Conservation (phyloP, 2,888 invertebrate species). For the Osmoderma eremita region DNA sequence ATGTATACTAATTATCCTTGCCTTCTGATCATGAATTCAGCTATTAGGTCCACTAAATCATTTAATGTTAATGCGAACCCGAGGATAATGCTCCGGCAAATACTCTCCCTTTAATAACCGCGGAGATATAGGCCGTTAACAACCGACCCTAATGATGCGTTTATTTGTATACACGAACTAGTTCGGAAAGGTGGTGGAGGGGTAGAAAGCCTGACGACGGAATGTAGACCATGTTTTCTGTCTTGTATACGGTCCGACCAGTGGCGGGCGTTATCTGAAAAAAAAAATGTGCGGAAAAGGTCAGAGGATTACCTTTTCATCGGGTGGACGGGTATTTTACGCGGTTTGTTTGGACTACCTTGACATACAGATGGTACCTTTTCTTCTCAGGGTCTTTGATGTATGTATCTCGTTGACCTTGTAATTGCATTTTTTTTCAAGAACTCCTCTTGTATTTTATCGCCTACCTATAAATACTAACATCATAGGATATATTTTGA, state of each 20-base stretch:
- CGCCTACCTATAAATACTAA: background rate
- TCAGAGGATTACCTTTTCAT: slow-evolving; percentile 35
- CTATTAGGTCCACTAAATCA: slow-evolving; percentile 60
- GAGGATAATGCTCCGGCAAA: slow-evolving; percentile 44
- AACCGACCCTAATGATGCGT: slow-evolving; percentile 37
- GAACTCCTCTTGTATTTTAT: background rate
- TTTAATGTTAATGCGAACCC: slow-evolving; percentile 57
- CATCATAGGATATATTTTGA: no score
- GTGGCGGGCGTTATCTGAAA: slow-evolving; percentile 25
- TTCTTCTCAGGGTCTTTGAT: slow-evolving; percentile 3
- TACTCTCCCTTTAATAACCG: slow-evolving; percentile 36
- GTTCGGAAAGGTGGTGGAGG: background rate
- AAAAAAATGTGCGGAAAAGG: slow-evolving; percentile 28
- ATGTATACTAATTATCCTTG: slow-evolving; percentile 59
- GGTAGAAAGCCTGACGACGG: background rate
- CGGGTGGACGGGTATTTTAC: slow-evolving; percentile 25
- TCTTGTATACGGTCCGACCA: slow-evolving; percentile 5
- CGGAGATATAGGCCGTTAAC: slow-evolving; percentile 38
- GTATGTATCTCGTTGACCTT: slow-evolving; percentile 8
- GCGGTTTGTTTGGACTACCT: slow-evolving; percentile 17
- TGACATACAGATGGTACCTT: slow-evolving; percentile 6
- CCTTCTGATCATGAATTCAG: slow-evolving; percentile 61
- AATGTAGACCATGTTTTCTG: slow-evolving; percentile 18
- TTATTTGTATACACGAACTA: slow-evolving; percentile 36
- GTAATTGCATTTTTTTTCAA: slow-evolving; percentile 7